Percentiles rank a stretch among this genome's conserved stretches.
Conservation (phyloP, 2,113 vertebrate species). For the Climacteris rufus region DNA sequence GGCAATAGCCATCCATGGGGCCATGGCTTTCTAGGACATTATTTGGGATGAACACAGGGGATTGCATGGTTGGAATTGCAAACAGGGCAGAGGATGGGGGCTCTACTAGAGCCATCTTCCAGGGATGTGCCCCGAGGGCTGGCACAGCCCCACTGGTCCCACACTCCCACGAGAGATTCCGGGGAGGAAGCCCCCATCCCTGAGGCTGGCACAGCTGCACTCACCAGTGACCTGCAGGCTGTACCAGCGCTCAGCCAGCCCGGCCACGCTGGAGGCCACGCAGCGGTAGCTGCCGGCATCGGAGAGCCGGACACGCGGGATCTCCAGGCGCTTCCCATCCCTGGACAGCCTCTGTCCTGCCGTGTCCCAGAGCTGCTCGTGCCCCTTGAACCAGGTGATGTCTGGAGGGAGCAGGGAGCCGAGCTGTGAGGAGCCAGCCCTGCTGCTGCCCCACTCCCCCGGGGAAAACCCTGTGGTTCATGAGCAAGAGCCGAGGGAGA, state of each 20-base stretch:
- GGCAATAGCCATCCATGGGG: not conserved
- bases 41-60: not conserved
- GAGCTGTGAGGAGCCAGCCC: rapidly evolving
- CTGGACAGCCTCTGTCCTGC: not conserved
- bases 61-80: not conserved
- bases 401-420: not conserved
- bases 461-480: rapidly evolving
- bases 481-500: rapidly evolving
- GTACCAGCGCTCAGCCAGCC: constrained; percentile 45
- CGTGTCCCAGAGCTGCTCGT: not conserved
- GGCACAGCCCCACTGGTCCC: too few species aligned
- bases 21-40: not conserved
- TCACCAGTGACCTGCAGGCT: constrained; percentile 71
- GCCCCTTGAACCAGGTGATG: constrained; percentile 70
- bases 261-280: constrained; percentile 56
- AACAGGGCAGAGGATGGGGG: rapidly evolving
- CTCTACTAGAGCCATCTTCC: not conserved
- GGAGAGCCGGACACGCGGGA: not conserved
- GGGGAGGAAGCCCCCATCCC: rapidly evolving
- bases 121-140: rapidly evolving
- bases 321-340: constrained; percentile 46
- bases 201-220: not conserved
- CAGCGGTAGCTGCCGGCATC: constrained; percentile 69
- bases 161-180: rapidly evolving
- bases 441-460: not conserved